Conservation (phyloP, 2,113 vertebrate genomes). For the Anolis carolinensis region DNA sequence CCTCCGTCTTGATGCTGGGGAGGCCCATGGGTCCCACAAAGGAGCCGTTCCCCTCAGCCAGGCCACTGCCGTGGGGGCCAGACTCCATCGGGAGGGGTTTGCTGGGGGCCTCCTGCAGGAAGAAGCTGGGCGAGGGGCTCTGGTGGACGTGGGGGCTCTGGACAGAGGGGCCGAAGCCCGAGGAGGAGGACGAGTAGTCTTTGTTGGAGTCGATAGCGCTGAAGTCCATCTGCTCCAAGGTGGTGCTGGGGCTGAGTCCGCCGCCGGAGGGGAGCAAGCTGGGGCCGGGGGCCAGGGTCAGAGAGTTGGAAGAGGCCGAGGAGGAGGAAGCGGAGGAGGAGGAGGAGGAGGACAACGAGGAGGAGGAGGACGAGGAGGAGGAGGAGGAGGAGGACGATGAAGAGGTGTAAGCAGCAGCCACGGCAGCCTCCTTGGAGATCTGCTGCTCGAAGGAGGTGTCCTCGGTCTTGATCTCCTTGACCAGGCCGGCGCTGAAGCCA, state of each 20-base stretch:
- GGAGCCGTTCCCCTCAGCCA: constrained; percentile 69
- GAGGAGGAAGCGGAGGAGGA: constrained; percentile 47
- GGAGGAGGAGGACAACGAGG: no score
- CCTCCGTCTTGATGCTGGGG: constrained; percentile 88
- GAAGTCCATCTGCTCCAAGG: constrained; percentile 99
- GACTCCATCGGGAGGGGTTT: constrained; percentile 81
- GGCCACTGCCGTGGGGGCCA: constrained; percentile 76
- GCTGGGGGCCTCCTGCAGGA: constrained; percentile 89
- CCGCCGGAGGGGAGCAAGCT: constrained; percentile 93
- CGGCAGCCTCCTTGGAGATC: constrained; percentile 87
- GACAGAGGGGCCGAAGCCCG: constrained; percentile 86
- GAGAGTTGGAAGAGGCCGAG: constrained; percentile 81
- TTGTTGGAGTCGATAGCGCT: constrained; percentile 98
- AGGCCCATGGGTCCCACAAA: constrained; percentile 76
- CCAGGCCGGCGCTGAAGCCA: constrained; percentile 84
- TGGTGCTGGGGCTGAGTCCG: constrained; percentile 96
- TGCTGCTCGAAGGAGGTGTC: constrained; percentile 99
- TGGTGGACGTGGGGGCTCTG: constrained; percentile 93
- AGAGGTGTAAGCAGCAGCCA: no score
- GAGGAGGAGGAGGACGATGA: no score
- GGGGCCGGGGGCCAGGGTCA: constrained; percentile 85
- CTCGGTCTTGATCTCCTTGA: constrained; percentile 97
- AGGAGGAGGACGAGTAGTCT: constrained; percentile 86
- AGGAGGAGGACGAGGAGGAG: no score
- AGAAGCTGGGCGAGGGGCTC: constrained; percentile 95